Evolutionary conservation across 64 coral and sea anemone species (phyloP), one percentile per base, ranked within the genome.

Genomic region (Astreopora myriophthalma): DNA sequence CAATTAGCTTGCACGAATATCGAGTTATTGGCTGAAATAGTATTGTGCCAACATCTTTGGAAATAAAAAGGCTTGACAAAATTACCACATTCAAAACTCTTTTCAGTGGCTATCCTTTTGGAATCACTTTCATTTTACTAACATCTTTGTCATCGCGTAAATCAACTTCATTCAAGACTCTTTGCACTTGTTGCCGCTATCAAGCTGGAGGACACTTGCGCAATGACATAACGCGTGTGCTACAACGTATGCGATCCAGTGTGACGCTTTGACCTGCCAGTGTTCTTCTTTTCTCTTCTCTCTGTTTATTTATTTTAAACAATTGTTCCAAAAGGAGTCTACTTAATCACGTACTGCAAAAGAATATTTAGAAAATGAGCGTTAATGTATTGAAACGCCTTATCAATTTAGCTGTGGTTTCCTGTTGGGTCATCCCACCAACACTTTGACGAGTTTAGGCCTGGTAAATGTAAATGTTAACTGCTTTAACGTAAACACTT

Each of bases 391-490:
- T 1, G 3, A 46, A 79, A 55, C 12, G 44, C 42, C 46, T 55
- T 79, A 51, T 79, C 42, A 8, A 33, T 79, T 77, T 28, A 77
- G 25, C 39, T 48, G 39, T 77, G 36, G 74, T 51, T 79, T 79
- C 75, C 44, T 79, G 39, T 78, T 52, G 14, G 70, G 32, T 16
- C 34, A 73, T 35, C 33, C 1, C 68, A 64, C 61, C 61, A 64
- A 64, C 51, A 66, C 25, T 9, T 32, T 13, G 3, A 14, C 1
- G 26, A 31, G 9, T 22, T 37, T 36, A 73, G 32, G 34, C 33
- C 32, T 73, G 34, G 70, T 20, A 35, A 73, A 73, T 73, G 32
- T 73, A 69, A 10, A 33, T 69, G 22, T 26, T 64, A 64, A 64
- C 61, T 6, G 24, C 61, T 24, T 0, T 64, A 26, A 64, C 23